phyloP scores from a whole-genome alignment of 1,140 invertebrate species.

The roundworm (Caenorhabditis elegans) region DNA sequence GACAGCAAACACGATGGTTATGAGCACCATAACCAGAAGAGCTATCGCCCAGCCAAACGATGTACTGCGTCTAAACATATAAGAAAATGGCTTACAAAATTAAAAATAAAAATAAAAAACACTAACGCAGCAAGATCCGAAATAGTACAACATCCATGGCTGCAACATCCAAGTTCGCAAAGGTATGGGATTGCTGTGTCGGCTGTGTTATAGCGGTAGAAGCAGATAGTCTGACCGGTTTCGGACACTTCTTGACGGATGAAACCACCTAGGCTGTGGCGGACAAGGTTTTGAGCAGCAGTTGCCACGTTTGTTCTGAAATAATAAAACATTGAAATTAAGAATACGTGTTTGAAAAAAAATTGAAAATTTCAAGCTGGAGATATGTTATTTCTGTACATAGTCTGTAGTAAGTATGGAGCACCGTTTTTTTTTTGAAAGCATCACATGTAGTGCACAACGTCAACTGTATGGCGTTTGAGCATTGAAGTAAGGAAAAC shows the following conservation, averaged over 20 bases:
- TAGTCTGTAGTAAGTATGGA: no score
- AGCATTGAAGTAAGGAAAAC: no score
- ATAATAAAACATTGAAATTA: not conserved
- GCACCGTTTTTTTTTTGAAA: no score
- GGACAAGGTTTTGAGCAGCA: not conserved
- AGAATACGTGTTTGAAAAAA: not conserved
- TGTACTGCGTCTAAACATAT: not conserved
- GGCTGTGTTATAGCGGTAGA: constrained; percentile 13
- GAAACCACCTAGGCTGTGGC: constrained; percentile 32
- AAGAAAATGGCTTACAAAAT: no score
- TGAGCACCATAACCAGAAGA: not conserved
- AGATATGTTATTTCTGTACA: no score
- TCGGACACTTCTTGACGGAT: constrained; percentile 41
- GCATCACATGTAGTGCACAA: no score
- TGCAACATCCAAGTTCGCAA: constrained; percentile 39
- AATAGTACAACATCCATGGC: constrained; percentile 40
- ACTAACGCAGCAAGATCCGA: constrained; percentile 38
- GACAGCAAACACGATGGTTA: constrained; percentile 19
- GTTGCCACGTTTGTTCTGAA: not conserved
- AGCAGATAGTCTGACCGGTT: constrained; percentile 36
- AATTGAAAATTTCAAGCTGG: no score
- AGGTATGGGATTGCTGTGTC: constrained; percentile 35
- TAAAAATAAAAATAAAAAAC: not conserved
- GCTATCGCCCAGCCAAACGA: constrained; percentile 20
- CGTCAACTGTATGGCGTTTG: no score